A percentile compares a stretch with the other conserved stretches of the same genome.
Conservation (phyloP, 2,888 invertebrate species). For the Meganola albula region DNA sequence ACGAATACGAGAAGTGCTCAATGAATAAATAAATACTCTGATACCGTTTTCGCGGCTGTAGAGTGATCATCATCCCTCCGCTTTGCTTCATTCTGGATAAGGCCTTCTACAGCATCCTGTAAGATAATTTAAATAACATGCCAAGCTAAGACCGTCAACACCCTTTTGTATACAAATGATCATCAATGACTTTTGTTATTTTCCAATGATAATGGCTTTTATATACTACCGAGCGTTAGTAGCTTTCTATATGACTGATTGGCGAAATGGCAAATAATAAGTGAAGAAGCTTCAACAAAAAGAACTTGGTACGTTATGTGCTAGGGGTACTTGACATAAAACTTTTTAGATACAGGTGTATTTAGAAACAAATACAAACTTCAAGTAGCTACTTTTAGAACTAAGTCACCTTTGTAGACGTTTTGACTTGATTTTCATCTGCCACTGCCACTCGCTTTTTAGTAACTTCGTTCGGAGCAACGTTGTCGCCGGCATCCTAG, state of each 20-base stretch:
- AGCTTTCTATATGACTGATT: constrained; percentile 16
- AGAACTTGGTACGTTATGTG: too few relatives aligned
- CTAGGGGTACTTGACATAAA: too few relatives aligned
- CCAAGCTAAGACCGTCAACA: constrained; percentile 44
- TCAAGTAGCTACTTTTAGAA: too few relatives aligned
- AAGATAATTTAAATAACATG: constrained; percentile 61
- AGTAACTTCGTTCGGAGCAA: constrained; percentile 52
- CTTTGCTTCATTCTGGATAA: constrained; percentile 55
- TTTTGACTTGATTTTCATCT: constrained; percentile 58
- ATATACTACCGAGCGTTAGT: constrained; percentile 17
- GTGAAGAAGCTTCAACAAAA: constrained; percentile 49
- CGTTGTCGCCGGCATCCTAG: constrained; percentile 62
- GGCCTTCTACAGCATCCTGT: constrained; percentile 61
- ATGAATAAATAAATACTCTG: constrained; percentile 20
- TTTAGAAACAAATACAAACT: too few relatives aligned
- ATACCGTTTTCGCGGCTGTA: constrained; percentile 54
- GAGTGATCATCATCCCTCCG: constrained; percentile 52
- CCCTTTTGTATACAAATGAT: not conserved
- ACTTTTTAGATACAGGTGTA: too few relatives aligned
- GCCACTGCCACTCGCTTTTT: constrained; percentile 60
- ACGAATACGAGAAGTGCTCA: too few relatives aligned
- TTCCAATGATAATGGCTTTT: constrained; percentile 5
- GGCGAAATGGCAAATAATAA: constrained; percentile 42
- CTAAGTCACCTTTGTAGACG: constrained; percentile 62
- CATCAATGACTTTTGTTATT: not conserved